These are phyloP conservation scores for Ophiothrix spiculata DNA, from an alignment of 35 echinoderm and acorn worm genomes.

Conservation along the genomic window DNA sequence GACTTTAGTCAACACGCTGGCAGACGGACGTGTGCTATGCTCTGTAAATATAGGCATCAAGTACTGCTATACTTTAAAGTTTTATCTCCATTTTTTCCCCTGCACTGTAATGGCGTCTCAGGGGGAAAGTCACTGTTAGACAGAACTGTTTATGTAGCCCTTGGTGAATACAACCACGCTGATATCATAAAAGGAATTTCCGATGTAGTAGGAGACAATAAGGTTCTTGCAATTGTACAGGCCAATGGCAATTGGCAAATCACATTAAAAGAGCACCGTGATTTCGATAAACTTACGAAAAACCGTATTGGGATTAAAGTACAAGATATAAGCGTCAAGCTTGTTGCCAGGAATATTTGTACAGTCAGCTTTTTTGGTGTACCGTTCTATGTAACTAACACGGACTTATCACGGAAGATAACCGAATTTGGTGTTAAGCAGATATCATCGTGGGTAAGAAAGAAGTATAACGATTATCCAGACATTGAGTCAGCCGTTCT, in stretches of 20 bases:
- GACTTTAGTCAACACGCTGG: no score
- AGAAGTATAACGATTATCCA: not conserved
- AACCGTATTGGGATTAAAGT: not conserved
- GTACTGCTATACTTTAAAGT: no score
- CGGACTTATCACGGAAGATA: not conserved
- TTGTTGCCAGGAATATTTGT: not conserved
- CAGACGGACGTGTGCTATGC: no score
- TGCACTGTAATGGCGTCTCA: no score
- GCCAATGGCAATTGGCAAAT: not conserved
- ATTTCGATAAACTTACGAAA: not conserved
- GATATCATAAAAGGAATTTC: not conserved
- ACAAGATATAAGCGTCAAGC: not conserved
- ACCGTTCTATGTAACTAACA: not conserved
- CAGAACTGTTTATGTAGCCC: not conserved
- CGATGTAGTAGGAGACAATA: not conserved
- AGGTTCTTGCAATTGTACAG: not conserved
- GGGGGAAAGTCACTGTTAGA: no score
- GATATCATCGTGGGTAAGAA: not conserved
- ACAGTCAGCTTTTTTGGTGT: not conserved
- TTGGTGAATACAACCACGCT: not conserved
- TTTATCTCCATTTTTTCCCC: no score
- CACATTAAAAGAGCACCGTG: not conserved
- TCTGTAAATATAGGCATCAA: no score
- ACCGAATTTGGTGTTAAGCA: not conserved
- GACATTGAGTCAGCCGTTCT: no score